These are phyloP conservation scores for Trachelipus rathkii DNA, from an alignment of 1,140 invertebrate genomes.

Conservation along the genomic window DNA sequence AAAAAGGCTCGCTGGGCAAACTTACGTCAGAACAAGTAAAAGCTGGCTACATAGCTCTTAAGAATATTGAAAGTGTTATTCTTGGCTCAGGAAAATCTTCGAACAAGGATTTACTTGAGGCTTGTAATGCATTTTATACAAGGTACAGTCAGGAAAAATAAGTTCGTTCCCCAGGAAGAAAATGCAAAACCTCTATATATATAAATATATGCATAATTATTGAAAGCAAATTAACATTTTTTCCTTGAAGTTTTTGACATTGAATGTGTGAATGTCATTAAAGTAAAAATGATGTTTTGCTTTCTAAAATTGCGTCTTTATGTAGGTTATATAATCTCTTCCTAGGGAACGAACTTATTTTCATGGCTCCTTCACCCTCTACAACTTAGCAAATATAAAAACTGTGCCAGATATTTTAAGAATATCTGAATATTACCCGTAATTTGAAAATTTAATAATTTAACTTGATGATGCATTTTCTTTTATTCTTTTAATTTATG, in stretches of 20 bases:
- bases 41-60: slow-evolving; percentile 56
- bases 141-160: slow-evolving; percentile 25
- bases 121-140: slow-evolving; percentile 60
- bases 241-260: no score
- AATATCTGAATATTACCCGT: not conserved
- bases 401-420: not conserved
- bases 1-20: slow-evolving; percentile 52
- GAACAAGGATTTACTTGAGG: slow-evolving; percentile 45
- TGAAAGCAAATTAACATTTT: no score
- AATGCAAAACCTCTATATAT: not conserved
- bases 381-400: no score
- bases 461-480: no score
- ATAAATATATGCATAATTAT: no score
- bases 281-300: no score
- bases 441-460: not conserved
- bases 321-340: no score
- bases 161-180: not conserved
- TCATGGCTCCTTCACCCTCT: no score
- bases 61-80: slow-evolving; percentile 53
- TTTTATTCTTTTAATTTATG: no score
- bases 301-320: no score
- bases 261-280: no score
- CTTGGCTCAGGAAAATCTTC: slow-evolving; percentile 30
- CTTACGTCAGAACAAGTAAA: slow-evolving; percentile 58
- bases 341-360: no score